A percentile compares a stretch with the other conserved stretches of the same genome.
Conservation (phyloP, 2,888 invertebrate genomes). For the Coenonympha arcania region DNA sequence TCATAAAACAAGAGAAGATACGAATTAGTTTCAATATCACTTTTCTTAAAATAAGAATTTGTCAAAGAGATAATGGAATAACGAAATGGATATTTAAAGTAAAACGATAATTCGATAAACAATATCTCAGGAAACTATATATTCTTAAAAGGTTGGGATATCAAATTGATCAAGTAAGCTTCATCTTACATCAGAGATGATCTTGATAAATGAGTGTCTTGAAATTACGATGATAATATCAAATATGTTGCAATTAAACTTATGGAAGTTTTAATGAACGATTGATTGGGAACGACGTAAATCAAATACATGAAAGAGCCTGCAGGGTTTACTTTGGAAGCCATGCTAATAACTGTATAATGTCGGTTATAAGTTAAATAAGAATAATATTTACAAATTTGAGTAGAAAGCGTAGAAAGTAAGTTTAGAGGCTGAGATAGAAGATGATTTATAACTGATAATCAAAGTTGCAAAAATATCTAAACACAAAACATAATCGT, state of each 20-base stretch:
- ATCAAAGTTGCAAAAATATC: too few relatives aligned
- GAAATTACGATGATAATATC: constrained; percentile 33
- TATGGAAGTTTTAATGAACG: constrained; percentile 55
- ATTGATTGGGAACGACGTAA: constrained; percentile 35
- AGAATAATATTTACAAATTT: too few relatives aligned
- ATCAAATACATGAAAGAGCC: constrained; percentile 30
- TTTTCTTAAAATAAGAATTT: too few relatives aligned
- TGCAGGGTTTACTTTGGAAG: constrained; percentile 14
- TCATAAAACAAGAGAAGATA: neutral
- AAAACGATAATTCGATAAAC: neutral
- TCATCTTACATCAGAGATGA: constrained; percentile 3
- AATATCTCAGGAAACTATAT: neutral
- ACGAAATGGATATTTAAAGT: neutral
- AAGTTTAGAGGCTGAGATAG: too few relatives aligned
- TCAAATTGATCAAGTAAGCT: neutral
- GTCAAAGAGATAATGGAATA: too few relatives aligned
- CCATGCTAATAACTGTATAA: too few relatives aligned
- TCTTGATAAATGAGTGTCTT: constrained; percentile 17
- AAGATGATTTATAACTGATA: too few relatives aligned
- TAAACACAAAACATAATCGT: too few relatives aligned
- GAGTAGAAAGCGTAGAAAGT: too few relatives aligned
- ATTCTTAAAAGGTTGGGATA: neutral
- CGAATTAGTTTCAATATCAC: too few relatives aligned
- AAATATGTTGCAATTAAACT: constrained; percentile 41
- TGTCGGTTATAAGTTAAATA: too few relatives aligned